Evolutionary conservation across 2,888 invertebrate species (phyloP).

Genomic region (Pachydiplax longipennis): DNA sequence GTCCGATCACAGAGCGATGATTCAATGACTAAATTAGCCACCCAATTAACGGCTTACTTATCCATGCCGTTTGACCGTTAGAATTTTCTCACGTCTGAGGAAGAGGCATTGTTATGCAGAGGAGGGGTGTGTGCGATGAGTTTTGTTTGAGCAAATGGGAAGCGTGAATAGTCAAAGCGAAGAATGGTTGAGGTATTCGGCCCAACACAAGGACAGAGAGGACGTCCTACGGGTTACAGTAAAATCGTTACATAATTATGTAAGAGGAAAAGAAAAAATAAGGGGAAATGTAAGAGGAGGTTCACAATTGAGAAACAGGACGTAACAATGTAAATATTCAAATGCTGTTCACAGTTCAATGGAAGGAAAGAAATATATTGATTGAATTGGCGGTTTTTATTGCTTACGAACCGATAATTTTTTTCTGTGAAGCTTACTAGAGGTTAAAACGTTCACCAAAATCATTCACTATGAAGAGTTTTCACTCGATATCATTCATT

Average conservation of each 20-base stretch:
- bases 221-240: not conserved
- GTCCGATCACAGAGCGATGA: not conserved
- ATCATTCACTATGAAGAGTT: too few relatives aligned
- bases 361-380: too few relatives aligned
- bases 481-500: too few relatives aligned
- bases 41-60: not conserved
- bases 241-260: not conserved
- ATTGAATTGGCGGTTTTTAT: too few relatives aligned
- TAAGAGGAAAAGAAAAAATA: not conserved
- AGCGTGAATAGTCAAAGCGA: not conserved
- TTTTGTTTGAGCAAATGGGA: not conserved
- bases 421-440: too few relatives aligned
- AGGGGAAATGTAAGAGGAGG: too few relatives aligned
- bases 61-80: not conserved
- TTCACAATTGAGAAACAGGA: too few relatives aligned
- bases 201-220: not conserved
- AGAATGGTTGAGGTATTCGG: too few relatives aligned
- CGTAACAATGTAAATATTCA: too few relatives aligned
- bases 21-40: not conserved
- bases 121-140: not conserved
- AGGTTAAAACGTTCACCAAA: too few relatives aligned
- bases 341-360: too few relatives aligned
- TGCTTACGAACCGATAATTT: too few relatives aligned
- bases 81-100: not conserved
- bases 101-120: not conserved